Evolutionary conservation across 1,140 invertebrate genomes (phyloP).

Genomic region (Drosophila malerkotliana): DNA sequence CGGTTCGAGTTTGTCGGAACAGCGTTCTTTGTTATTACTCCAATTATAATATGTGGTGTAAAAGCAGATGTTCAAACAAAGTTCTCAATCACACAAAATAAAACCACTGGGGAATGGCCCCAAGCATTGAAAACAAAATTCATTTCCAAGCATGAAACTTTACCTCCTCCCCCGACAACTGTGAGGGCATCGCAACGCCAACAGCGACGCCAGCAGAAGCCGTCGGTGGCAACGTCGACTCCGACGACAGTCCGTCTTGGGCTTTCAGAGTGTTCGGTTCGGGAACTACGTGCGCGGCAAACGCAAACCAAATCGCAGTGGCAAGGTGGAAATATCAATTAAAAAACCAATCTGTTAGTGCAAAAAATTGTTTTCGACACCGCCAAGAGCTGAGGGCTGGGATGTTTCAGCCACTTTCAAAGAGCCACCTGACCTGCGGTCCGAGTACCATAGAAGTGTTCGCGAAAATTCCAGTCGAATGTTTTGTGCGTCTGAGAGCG

Average conservation of each 20-base stretch:
- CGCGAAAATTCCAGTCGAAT: conserved; percentile 8
- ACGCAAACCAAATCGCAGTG: background rate
- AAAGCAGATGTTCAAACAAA: background rate
- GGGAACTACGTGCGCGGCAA: conserved; percentile 21
- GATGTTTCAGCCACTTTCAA: background rate
- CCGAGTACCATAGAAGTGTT: background rate
- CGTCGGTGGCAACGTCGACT: background rate
- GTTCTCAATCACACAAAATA: background rate
- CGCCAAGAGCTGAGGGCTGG: conserved; percentile 24
- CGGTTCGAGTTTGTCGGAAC: background rate
- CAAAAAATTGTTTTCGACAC: conserved; percentile 25
- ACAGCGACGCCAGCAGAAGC: conserved; percentile 3
- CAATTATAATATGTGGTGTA: background rate
- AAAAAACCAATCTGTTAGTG: conserved; percentile 9
- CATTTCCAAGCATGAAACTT: background rate
- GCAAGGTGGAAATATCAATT: conserved; percentile 14
- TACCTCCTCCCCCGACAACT: background rate
- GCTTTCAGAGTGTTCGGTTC: conserved; percentile 55
- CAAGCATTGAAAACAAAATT: background rate
- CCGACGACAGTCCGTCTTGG: conserved; percentile 34
- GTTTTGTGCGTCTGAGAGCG: conserved; percentile 14
- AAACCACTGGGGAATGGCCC: background rate
- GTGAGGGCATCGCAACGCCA: conserved; percentile 1
- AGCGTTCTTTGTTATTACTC: background rate
- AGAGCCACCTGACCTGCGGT: background rate